A percentile compares a stretch with the other conserved stretches of the same genome.
Conservation (phyloP, 2,113 vertebrate species). For the Psammodynastes pulverulentus region DNA sequence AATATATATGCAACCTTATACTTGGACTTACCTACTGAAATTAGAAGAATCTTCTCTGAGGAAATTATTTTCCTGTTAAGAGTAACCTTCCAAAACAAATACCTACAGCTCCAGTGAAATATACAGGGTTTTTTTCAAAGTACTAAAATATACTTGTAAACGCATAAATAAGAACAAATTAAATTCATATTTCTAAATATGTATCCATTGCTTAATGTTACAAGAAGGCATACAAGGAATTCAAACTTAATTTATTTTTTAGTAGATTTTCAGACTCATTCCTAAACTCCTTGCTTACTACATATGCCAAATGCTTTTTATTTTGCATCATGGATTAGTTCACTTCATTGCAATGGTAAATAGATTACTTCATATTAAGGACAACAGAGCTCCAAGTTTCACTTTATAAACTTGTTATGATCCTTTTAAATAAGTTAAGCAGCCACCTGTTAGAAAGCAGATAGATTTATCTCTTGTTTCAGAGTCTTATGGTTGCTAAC, state of each 20-base stretch:
- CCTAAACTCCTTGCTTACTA: background rate
- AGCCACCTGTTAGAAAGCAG: conserved; percentile 44
- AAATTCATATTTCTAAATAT: background rate
- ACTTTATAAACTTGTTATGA: conserved; percentile 35
- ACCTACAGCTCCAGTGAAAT: conserved; percentile 6
- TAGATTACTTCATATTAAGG: conserved; percentile 22
- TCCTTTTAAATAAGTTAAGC: conserved; percentile 39
- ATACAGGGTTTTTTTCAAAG: background rate
- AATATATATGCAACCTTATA: background rate
- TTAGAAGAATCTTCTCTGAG: background rate
- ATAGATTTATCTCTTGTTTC: conserved; percentile 41
- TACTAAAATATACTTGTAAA: background rate
- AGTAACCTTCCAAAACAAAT: conserved; percentile 18
- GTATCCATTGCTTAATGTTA: background rate
- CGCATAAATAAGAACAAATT: background rate
- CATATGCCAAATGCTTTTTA: background rate
- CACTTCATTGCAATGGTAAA: conserved; percentile 30
- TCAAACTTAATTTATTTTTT: background rate
- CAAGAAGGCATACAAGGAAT: background rate
- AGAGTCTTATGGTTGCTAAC: conserved; percentile 28
- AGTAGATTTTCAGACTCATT: background rate
- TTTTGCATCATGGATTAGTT: background rate
- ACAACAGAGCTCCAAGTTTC: conserved; percentile 15
- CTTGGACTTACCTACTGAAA: background rate
- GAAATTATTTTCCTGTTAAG: background rate